Conservation (phyloP, 2,113 vertebrate species). For the Antennarius striatus region DNA sequence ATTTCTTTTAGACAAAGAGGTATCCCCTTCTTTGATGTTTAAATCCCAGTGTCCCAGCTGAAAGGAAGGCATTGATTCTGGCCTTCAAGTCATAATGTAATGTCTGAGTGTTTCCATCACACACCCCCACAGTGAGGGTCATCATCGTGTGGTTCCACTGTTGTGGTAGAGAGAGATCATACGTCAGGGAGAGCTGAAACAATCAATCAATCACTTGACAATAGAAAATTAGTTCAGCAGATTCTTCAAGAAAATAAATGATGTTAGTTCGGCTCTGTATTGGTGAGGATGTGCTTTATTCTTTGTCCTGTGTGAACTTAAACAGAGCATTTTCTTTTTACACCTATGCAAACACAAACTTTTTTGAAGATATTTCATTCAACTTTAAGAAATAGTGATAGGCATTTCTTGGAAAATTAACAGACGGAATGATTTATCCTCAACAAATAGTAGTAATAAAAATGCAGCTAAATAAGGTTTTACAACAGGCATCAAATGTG, state of each 20-base stretch:
- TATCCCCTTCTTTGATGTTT: conserved; percentile 26
- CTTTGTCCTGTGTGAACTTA: background rate
- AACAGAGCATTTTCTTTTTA: too few relatives aligned
- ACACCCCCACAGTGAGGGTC: background rate
- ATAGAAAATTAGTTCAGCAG: too few relatives aligned
- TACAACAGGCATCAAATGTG: too few relatives aligned
- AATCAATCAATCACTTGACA: background rate
- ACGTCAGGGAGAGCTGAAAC: background rate
- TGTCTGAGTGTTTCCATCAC: too few relatives aligned
- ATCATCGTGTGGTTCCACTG: background rate
- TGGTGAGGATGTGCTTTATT: background rate
- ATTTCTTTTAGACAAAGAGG: conserved; percentile 5
- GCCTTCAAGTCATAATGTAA: too few relatives aligned
- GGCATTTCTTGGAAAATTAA: background rate
- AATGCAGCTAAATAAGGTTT: background rate
- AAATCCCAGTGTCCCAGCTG: conserved; percentile 16
- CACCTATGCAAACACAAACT: background rate
- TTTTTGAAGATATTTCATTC: background rate
- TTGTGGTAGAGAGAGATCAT: conserved; percentile 11
- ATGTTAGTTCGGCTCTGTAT: background rate
- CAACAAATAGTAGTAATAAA: background rate
- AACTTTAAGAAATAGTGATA: background rate
- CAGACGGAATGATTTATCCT: background rate
- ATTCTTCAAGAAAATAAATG: too few relatives aligned
- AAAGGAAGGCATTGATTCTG: conserved; percentile 9